phyloP scores from a whole-genome alignment of 2,797 vertebrate genomes.

The Etheostoma perlongum region DNA sequence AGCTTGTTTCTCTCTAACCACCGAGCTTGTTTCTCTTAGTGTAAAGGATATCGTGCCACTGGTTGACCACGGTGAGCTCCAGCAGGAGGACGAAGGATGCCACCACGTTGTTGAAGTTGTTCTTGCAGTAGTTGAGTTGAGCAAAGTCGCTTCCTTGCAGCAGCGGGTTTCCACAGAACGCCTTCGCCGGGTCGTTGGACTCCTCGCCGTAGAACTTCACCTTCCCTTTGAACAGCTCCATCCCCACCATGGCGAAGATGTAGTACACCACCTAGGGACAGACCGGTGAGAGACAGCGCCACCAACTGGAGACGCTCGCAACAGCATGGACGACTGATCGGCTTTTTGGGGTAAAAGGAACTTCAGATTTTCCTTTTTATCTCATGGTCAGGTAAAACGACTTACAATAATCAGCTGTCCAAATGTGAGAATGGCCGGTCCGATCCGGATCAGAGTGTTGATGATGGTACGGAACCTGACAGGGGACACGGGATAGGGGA shows the following conservation, averaged over 20 bases:
- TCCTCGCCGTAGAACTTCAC: slow-evolving; percentile 81
- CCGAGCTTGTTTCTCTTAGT: too few relatives aligned
- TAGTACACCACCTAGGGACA: slow-evolving; percentile 91
- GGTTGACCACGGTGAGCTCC: slow-evolving; percentile 96
- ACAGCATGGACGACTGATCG: too few relatives aligned
- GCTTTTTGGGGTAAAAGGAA: too few relatives aligned
- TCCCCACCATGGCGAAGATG: slow-evolving; percentile 93
- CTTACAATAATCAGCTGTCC: slow-evolving; percentile 93
- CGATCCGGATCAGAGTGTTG: slow-evolving; percentile 93
- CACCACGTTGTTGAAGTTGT: slow-evolving; percentile 93
- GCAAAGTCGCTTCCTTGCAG: slow-evolving; percentile 87
- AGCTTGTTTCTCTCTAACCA: too few relatives aligned
- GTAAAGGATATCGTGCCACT: slow-evolving; percentile 96
- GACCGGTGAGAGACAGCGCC: too few relatives aligned
- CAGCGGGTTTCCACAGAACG: slow-evolving; percentile 87
- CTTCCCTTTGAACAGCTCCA: slow-evolving; percentile 92
- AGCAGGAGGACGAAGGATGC: slow-evolving; percentile 90
- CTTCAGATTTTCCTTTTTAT: too few relatives aligned
- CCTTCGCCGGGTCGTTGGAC: slow-evolving; percentile 56
- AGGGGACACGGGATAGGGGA: too few relatives aligned
- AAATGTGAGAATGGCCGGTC: slow-evolving; percentile 92
- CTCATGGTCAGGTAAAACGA: background rate
- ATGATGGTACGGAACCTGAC: slow-evolving; percentile 90
- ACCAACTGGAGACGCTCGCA: too few relatives aligned
- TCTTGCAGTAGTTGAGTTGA: slow-evolving; percentile 90